Conservation (phyloP, 2,113 vertebrate genomes). For the Pygoscelis antarcticus region DNA sequence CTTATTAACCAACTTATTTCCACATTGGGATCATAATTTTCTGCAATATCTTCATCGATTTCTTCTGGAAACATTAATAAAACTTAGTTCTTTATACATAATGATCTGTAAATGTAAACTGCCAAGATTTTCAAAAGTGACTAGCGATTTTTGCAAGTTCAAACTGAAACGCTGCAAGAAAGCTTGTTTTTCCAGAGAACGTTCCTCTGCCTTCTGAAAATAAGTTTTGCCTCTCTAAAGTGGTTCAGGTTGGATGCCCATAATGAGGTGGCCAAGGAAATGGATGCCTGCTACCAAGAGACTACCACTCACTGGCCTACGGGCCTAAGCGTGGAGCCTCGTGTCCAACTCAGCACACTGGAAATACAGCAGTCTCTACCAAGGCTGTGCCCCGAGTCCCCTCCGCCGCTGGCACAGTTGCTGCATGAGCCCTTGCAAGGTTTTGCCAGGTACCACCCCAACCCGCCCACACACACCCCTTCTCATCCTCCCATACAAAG, state of each 20-base stretch:
- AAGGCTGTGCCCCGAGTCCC: neutral
- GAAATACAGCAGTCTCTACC: neutral
- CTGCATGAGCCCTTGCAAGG: neutral
- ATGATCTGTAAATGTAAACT: neutral
- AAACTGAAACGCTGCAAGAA: neutral
- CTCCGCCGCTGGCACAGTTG: accelerated
- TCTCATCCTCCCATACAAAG: conserved; percentile 1
- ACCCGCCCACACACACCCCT: neutral
- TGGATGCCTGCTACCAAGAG: neutral
- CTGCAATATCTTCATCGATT: neutral
- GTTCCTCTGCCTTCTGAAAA: neutral
- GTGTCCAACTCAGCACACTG: accelerated
- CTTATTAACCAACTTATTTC: conserved; percentile 19
- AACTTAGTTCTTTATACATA: neutral
- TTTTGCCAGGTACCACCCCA: neutral
- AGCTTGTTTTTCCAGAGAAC: neutral
- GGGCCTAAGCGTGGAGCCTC: accelerated
- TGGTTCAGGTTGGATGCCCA: neutral
- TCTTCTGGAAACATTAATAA: conserved; percentile 20
- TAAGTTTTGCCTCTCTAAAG: neutral
- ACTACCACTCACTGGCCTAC: neutral
- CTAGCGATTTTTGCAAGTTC: neutral
- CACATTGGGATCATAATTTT: conserved; percentile 20
- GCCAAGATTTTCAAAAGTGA: neutral
- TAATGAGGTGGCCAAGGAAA: neutral